Evolutionary conservation across 1,140 invertebrate genomes (phyloP), one percentile per base, ranked within the genome.

Genomic region (Cotesia glomerata): DNA sequence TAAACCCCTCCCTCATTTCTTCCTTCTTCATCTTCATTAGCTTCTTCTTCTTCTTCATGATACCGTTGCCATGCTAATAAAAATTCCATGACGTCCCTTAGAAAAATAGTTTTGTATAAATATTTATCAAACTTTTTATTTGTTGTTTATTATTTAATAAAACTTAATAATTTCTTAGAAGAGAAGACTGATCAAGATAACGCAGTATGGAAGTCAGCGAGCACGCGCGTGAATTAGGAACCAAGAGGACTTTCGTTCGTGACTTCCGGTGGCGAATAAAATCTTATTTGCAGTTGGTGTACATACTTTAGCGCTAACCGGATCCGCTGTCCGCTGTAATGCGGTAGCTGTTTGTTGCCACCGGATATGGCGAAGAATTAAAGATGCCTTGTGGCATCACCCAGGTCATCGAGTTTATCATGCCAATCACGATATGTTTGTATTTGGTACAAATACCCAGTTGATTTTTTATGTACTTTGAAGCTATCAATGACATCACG

Each of bases 281-380:
- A 64, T 69, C 39, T 39, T n/a, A 36, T 36, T 35, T 59, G 68
- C 67, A 64, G 61, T 11, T 65, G 13, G 8, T 26, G 26, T 26
- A 26, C 26, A 26, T 26, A 26, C 26, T 26, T 26, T 26, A 26
- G 26, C 26, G 26, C 26, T 26, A 26, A 26, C 26, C 26, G 26
- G 26, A 26, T 26, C 26, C 26, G 26, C 26, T 26, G 0, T 26
- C 3, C 26, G 26, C 26, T 26, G 13, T 54, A n/a, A 61, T 65
- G 35, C 58, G 54, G 63, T 16, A 26, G n/a, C 78, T 74, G 72
- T 76, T 74, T 72, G 72, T 72, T 72, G 51, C 81, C 74, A 78
- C 82, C 82, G 82, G 82, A 83, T 84, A 82, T 82, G 81, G 81
- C 67, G 63, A 82, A 82, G 81, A 83, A 81, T 76, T 72, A 72